Conservation (phyloP, 2,113 vertebrate species). For the Geococcyx californianus region DNA sequence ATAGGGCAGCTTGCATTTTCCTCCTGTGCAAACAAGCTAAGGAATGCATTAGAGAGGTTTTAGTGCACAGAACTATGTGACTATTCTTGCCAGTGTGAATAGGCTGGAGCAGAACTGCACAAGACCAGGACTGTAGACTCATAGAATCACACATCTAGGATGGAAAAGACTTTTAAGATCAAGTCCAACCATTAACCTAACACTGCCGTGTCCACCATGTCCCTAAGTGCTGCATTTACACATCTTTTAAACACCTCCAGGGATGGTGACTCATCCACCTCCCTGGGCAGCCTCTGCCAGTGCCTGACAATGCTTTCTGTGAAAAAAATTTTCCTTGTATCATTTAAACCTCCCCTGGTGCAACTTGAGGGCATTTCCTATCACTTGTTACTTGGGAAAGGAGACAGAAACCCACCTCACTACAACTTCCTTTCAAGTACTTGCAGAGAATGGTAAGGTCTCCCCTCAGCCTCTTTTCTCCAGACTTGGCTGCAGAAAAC, state of each 20-base stretch:
- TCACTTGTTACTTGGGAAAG: not conserved
- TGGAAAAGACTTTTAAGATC: not conserved
- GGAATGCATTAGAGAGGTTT: not conserved
- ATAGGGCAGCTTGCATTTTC: not conserved
- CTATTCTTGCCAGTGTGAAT: not conserved
- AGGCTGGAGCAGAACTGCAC: accelerated
- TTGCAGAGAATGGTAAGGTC: not conserved
- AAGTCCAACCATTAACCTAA: not conserved
- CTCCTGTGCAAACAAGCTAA: not conserved
- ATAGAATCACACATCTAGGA: not conserved
- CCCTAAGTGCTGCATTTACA: too few relatives aligned
- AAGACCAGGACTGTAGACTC: not conserved
- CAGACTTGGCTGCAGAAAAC: not conserved
- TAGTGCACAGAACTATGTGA: not conserved
- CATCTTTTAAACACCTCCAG: not conserved
- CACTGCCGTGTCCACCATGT: not conserved
- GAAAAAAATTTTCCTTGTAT: not conserved
- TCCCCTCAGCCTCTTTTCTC: not conserved
- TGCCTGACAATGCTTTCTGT: not conserved
- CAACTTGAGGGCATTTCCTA: not conserved
- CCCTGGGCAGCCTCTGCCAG: not conserved
- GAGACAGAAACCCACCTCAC: accelerated
- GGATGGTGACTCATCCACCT: not conserved
- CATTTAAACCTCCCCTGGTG: not conserved
- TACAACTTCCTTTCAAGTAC: not conserved